Base-by-base conservation (phyloP, 2,888 invertebrate species). In the Callimorpha dominula region DNA sequence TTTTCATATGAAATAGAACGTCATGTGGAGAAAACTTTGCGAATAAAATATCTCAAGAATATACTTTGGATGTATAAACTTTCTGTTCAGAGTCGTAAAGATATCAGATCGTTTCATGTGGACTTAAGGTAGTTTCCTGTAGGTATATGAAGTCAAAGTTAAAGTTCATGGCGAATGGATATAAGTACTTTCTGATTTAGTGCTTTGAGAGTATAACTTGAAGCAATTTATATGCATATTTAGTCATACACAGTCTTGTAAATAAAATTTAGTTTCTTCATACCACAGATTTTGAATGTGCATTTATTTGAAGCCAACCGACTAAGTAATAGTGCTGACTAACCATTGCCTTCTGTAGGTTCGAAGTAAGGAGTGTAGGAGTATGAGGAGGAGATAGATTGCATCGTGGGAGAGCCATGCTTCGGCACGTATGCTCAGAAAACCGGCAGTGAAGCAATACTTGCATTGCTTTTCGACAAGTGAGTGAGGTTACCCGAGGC, bases 61-160 rank as follows among this genome's bases (percentile, higher is more conserved):
- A 65, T 50, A 49, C 49, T 65, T 65, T 9, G 31, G 0, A 49
- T 50, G 15, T 65, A 31, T 49, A 49, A 50, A 65, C 31, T 65
- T 65, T 46, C 65, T 31, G 65, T 40, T 50, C 65, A 50, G 17
- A 65, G 40, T 17, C 17, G 43, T 65, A 65, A 65, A 49, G 31
- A 65, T 65, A 40, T 50, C 11, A 65, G 40, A 15, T 50, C 50
- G 9, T 50, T 65, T 65, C 31, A 65, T 65, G 40, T 65, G 31
- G 11, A 50, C 65, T 40, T 40, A 9, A 65, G 65, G 12, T 60
- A 60, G 60, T 60, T 60, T 14, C 12, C 14, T 14, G 60, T 20
- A 57, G 4, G 20, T 20, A 20, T 31, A 31, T 65, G 50, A 65
- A 50, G 31, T 40, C 49, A 31, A 49, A 65, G 15, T 65, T 50